phyloP scores from a whole-genome alignment of 2,888 invertebrate genomes.

The Anthoptus insignis region DNA sequence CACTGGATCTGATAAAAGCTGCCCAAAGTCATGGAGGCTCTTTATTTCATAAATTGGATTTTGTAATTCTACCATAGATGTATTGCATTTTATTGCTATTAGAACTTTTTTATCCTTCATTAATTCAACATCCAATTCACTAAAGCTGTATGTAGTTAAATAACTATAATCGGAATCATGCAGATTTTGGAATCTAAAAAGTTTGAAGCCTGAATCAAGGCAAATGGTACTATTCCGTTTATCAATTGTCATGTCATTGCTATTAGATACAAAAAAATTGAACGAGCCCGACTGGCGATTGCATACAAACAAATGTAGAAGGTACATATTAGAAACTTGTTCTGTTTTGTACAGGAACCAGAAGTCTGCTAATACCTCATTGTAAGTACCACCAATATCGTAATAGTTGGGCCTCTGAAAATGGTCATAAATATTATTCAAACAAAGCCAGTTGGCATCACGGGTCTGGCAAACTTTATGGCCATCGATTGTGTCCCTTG shows the following conservation, averaged over 20 bases:
- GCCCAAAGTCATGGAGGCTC: slow-evolving; percentile 65
- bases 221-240: slow-evolving; percentile 61
- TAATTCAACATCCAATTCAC: slow-evolving; percentile 65
- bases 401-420: slow-evolving; percentile 71
- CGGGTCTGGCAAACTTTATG: slow-evolving; percentile 66
- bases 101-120: slow-evolving; percentile 64
- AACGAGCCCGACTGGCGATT: slow-evolving; percentile 63
- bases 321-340: slow-evolving; percentile 61
- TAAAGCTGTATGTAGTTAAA: slow-evolving; percentile 70
- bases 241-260: slow-evolving; percentile 59
- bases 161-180: slow-evolving; percentile 53
- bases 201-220: slow-evolving; percentile 57
- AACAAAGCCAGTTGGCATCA: slow-evolving; percentile 69
- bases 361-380: slow-evolving; percentile 66
- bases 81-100: too few species aligned
- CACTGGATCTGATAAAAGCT: slow-evolving; percentile 67
- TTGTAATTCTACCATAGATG: not conserved
- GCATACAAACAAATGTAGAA: slow-evolving; percentile 71
- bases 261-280: slow-evolving; percentile 60
- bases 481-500: slow-evolving; percentile 61
- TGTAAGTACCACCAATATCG: slow-evolving; percentile 76
- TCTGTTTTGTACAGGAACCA: slow-evolving; percentile 74
- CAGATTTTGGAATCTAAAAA: slow-evolving; percentile 57
- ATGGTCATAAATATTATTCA: slow-evolving; percentile 70
- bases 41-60: slow-evolving; percentile 56